A percentile compares a stretch with the other conserved stretches of the same genome.
These are phyloP conservation scores for Psylliodes chrysocephalus DNA, from an alignment of 2,888 invertebrate species.

Conservation along the genomic window DNA sequence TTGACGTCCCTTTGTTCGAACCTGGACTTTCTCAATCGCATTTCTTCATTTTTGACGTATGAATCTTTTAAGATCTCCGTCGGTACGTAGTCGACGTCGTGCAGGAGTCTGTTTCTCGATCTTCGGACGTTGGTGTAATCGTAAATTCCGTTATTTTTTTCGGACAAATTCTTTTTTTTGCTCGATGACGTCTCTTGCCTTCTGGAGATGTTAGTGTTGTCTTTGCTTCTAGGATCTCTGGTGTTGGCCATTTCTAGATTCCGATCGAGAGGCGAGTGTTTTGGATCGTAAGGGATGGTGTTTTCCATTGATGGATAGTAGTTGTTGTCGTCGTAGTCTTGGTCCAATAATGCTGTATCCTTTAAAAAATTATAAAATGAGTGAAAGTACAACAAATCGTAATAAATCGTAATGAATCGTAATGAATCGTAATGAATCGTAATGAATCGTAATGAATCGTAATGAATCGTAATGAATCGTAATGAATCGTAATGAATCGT, in stretches of 20 bases:
- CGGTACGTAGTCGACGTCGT: conserved; percentile 60
- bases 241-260: conserved; percentile 37
- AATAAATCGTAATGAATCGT: no score
- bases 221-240: conserved; percentile 60
- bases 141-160: conserved; percentile 56
- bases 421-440: no score
- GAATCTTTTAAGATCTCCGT: conserved; percentile 62
- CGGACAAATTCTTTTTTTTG: conserved; percentile 57
- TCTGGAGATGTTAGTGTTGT: conserved; percentile 30
- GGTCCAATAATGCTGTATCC: conserved; percentile 45
- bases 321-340: conserved; percentile 48
- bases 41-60: conserved; percentile 61
- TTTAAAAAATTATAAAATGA: conserved; percentile 30
- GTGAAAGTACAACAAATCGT: no score
- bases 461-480: no score
- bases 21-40: conserved; percentile 58
- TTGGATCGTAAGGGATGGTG: conserved; percentile 51
- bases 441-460: no score
- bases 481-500: no score
- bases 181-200: conserved; percentile 21
- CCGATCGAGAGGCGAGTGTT: conserved; percentile 48
- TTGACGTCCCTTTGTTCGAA: conserved; percentile 62
- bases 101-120: conserved; percentile 58
- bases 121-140: conserved; percentile 60
- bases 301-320: conserved; percentile 49